Evolutionary conservation across 2,113 vertebrate genomes (phyloP).

Genomic region (Garra rufa): DNA sequence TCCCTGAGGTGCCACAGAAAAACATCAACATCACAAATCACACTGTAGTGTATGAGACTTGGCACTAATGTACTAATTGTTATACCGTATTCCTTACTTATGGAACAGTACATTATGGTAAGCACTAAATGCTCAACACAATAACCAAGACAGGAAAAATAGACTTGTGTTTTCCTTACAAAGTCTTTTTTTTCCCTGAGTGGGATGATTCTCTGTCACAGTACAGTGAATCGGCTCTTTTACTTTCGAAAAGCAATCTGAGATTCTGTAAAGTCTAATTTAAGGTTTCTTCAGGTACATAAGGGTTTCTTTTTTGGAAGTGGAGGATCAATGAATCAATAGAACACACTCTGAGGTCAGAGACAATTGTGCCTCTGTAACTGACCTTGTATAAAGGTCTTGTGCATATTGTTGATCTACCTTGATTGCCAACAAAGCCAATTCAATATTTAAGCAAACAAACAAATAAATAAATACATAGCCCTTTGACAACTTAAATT

Average conservation of each 20-base stretch:
- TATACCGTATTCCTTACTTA: constrained; percentile 33
- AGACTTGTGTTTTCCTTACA: neutral
- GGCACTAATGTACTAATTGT: constrained; percentile 33
- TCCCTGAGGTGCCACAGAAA: constrained; percentile 55
- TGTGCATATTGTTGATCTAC: constrained; percentile 42
- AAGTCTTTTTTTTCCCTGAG: neutral
- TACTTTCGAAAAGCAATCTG: constrained; percentile 35
- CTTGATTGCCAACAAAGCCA: constrained; percentile 53
- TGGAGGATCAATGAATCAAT: constrained; percentile 58
- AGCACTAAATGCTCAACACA: neutral
- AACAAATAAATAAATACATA: constrained; percentile 24
- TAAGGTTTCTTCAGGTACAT: constrained; percentile 53
- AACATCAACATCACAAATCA: constrained; percentile 56
- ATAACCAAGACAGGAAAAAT: constrained; percentile 4
- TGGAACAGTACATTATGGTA: neutral
- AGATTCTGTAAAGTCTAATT: constrained; percentile 46
- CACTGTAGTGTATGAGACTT: constrained; percentile 45
- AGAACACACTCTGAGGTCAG: constrained; percentile 52
- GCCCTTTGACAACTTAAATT: constrained; percentile 4
- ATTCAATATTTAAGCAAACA: constrained; percentile 37
- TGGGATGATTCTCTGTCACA: neutral
- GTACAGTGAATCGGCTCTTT: constrained; percentile 12
- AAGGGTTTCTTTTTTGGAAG: constrained; percentile 39
- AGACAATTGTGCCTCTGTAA: constrained; percentile 42
- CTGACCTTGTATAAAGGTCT: constrained; percentile 49